Conservation (phyloP, 2,113 vertebrate species). For the Corythaixoides concolor region DNA sequence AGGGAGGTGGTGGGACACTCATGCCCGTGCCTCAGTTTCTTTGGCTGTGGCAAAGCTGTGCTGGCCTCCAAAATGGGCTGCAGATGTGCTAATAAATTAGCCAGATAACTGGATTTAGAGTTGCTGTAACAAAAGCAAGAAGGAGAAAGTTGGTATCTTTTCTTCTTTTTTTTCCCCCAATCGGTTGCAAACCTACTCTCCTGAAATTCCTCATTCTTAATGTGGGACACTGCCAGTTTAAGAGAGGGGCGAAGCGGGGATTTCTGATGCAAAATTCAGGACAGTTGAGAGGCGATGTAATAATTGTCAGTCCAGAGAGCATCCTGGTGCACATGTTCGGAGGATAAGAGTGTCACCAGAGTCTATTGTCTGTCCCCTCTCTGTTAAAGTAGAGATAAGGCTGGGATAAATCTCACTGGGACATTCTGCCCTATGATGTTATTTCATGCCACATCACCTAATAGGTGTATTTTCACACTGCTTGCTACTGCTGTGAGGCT, state of each 20-base stretch:
- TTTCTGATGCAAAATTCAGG: slow-evolving; percentile 64
- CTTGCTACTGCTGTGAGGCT: slow-evolving; percentile 82
- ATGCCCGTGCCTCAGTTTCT: slow-evolving; percentile 2
- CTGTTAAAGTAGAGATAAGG: slow-evolving; percentile 77
- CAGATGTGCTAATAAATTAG: not conserved
- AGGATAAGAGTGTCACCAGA: slow-evolving; percentile 75
- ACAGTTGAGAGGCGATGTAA: slow-evolving; percentile 20
- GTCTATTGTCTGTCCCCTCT: slow-evolving; percentile 76
- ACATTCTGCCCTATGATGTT: slow-evolving; percentile 70
- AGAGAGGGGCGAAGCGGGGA: not conserved
- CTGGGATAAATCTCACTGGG: slow-evolving; percentile 72
- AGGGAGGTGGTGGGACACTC: not conserved
- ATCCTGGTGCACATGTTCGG: slow-evolving; percentile 56
- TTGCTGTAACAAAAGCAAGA: not conserved
- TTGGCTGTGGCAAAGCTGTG: not conserved
- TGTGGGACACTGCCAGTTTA: slow-evolving; percentile 29
- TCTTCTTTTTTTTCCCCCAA: rapidly evolving
- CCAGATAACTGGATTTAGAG: not conserved
- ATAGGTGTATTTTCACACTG: slow-evolving; percentile 77
- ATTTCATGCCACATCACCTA: slow-evolving; percentile 74
- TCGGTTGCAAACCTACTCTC: slow-evolving; percentile 16
- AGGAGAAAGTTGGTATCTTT: not conserved
- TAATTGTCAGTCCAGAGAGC: slow-evolving; percentile 71
- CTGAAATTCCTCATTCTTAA: not conserved
- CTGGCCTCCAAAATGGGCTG: not conserved